Evolutionary conservation across 1,140 invertebrate genomes (phyloP).

Genomic region (Ostrea denselamellosa): DNA sequence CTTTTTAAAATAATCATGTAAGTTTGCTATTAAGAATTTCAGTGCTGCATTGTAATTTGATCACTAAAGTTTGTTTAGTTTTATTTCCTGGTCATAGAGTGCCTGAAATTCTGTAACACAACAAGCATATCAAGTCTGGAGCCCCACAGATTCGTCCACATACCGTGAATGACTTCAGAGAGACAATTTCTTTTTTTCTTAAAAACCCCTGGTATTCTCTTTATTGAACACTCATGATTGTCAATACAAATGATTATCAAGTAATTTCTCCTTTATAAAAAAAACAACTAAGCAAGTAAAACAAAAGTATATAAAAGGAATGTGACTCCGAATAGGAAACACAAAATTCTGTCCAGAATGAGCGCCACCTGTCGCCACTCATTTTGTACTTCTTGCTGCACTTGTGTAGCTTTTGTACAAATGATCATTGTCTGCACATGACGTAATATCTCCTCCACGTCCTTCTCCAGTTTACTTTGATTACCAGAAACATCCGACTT

Average conservation of each 20-base stretch:
- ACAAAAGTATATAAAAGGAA: slow-evolving; percentile 68
- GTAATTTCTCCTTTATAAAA: neutral
- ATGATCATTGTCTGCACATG: slow-evolving; percentile 62
- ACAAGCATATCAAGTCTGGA: no score
- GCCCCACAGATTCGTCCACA: no score
- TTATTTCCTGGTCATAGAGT: no score
- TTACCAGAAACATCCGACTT: slow-evolving; percentile 17
- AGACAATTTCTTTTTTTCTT: no score
- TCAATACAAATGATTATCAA: neutral
- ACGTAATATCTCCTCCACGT: slow-evolving; percentile 65
- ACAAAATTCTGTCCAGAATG: slow-evolving; percentile 68
- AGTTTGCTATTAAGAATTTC: no score
- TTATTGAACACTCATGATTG: slow-evolving; percentile 21
- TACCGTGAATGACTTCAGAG: no score
- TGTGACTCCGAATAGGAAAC: slow-evolving; percentile 65
- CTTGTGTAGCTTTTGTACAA: slow-evolving; percentile 55
- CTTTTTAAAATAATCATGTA: no score
- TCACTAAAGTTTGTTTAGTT: no score
- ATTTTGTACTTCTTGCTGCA: slow-evolving; percentile 61
- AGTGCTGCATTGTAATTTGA: no score
- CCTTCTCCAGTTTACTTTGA: slow-evolving; percentile 62
- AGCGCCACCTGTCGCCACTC: slow-evolving; percentile 75
- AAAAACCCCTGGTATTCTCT: neutral
- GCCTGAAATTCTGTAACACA: no score
- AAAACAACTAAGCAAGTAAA: slow-evolving; percentile 58